Evolutionary conservation across 1,140 invertebrate genomes (phyloP).

Genomic region (Charaxes varanes): DNA sequence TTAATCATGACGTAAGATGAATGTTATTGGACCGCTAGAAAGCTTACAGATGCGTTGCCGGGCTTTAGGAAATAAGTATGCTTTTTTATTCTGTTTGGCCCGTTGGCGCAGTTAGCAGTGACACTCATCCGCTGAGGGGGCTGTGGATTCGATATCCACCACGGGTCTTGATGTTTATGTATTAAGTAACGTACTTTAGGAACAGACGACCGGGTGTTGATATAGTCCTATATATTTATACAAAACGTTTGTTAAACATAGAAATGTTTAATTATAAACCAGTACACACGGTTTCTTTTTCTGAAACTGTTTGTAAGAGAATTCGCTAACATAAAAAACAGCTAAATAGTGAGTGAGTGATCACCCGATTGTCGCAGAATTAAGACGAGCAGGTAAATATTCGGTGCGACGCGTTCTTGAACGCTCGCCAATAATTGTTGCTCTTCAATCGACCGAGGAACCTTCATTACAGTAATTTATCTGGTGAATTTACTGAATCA

Average conservation of each 20-base stretch:
- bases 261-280: conserved; percentile 54
- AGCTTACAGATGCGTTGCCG: too few relatives aligned
- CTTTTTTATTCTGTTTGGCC: too few relatives aligned
- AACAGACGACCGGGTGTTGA: too few relatives aligned
- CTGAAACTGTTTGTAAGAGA: conserved; percentile 34
- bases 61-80: too few relatives aligned
- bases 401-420: conserved; percentile 59
- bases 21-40: too few relatives aligned
- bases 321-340: conserved; percentile 25
- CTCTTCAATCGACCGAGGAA: conserved; percentile 55
- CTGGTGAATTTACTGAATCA: conserved; percentile 37
- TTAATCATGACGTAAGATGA: too few relatives aligned
- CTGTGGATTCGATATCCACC: too few relatives aligned
- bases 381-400: conserved; percentile 57
- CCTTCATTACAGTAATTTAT: conserved; percentile 56
- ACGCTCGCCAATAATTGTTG: conserved; percentile 58
- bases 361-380: conserved; percentile 46
- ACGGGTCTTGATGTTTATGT: too few relatives aligned
- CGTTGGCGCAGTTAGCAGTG: too few relatives aligned
- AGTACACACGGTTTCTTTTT: conserved; percentile 34
- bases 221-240: too few relatives aligned
- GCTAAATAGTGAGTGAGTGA: conserved; percentile 20
- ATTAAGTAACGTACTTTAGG: too few relatives aligned
- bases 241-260: conserved; percentile 39
- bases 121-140: too few relatives aligned